Evolutionary conservation across 1,140 invertebrate species (phyloP), one percentile per base, ranked within the genome.

Genomic region (Adelges cooleyi): DNA sequence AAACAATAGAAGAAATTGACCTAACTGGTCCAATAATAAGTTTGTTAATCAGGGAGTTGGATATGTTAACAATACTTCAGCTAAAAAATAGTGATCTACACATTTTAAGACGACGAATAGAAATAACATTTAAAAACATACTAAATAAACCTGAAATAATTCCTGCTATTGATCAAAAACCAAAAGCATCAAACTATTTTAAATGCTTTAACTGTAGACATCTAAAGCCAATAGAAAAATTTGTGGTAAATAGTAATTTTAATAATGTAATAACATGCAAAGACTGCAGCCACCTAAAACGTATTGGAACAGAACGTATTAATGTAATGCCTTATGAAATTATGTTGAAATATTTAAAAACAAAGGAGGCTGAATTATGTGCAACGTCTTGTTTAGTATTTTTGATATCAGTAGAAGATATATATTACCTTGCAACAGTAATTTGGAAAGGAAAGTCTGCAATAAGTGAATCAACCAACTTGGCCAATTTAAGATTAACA

Each of bases 371-470:
- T 62, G 48, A 67, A 65, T 17, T 65, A 0, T 53, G 46, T 13
- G 54, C 66, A 27, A 65, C 67, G 11, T 67, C 62, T 42, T 56
- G 65, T 18, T 29, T 67, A 15, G 51, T 48, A 4, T 69, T 68
- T 27, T 51, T 67, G 0, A 44, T 70, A 22, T 67, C 66, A 25
- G n/a, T 33, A 20, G 66, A 67, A 52, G 83, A 85, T 68, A 77
- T 85, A 71, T 80, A 82, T 71, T 81, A 82, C 68, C 77, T 86
- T 13, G 78, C 85, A 1, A 79, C 80, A 36, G 77, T 81, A 23
- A 80, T 86, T 5, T 86, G 85, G 85, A 82, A 84, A 62, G 78
- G 80, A 0, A 80, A 79, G 70, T 86, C 85, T 1, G 78, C 79
- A 1, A 75, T 86, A 5, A 84, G 81, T 53, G 82, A 83, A 69